phyloP scores from a whole-genome alignment of 1,140 invertebrate species.

The Mya arenaria region DNA sequence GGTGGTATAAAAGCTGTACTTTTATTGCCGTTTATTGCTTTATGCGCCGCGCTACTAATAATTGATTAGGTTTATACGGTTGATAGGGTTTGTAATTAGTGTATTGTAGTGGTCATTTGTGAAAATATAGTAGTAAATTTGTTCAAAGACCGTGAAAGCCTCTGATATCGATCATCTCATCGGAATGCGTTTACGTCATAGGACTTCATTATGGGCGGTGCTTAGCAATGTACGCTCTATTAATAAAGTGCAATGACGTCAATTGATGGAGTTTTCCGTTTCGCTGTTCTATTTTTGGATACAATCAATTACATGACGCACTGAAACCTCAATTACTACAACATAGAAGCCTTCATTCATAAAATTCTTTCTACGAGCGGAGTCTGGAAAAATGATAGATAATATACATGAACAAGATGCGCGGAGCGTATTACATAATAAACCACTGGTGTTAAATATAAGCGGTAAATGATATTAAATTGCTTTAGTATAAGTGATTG shows the following conservation, averaged over 20 bases:
- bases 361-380: neutral
- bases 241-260: conserved; percentile 51
- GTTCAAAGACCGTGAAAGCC: conserved; percentile 43
- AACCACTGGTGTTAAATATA: no score
- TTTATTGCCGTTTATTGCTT: no score
- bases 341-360: conserved; percentile 27
- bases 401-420: no score
- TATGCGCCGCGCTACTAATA: no score
- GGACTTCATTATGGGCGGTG: no score
- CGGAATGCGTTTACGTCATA: conserved; percentile 54
- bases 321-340: conserved; percentile 20
- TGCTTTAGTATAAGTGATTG: no score
- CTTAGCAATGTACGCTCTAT: conserved; percentile 14
- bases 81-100: no score
- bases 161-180: neutral
- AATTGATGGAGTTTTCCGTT: conserved; percentile 45
- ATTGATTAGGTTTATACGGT: no score
- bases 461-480: no score
- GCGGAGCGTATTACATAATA: no score
- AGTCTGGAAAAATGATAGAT: neutral
- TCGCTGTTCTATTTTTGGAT: conserved; percentile 42
- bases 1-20: no score
- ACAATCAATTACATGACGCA: conserved; percentile 51
- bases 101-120: conserved; percentile 1
- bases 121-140: conserved; percentile 25